Evolutionary conservation across 2,797 vertebrate species (phyloP).

Genomic region (Macropus fuliginosus): DNA sequence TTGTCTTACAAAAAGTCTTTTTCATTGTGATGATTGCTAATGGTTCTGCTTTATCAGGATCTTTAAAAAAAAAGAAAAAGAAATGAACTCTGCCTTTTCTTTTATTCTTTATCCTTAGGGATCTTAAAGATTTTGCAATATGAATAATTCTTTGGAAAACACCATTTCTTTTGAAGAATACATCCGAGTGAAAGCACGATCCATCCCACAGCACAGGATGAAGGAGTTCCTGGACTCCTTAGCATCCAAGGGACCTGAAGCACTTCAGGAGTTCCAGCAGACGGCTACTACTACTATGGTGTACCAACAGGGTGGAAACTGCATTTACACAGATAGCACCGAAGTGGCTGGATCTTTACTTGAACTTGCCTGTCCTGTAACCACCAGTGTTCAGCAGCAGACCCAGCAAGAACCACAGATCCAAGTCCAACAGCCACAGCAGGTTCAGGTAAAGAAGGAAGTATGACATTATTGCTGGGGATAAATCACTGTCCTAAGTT

Average conservation of each 20-base stretch:
- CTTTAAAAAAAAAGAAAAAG: slow-evolving; percentile 32
- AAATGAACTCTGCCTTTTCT: slow-evolving; percentile 71
- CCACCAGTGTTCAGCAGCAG: slow-evolving; percentile 88
- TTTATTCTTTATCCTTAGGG: slow-evolving; percentile 80
- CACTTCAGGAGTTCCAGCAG: slow-evolving; percentile 95
- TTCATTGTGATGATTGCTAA: slow-evolving; percentile 23
- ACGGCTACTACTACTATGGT: slow-evolving; percentile 94
- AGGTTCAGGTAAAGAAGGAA: slow-evolving; percentile 86
- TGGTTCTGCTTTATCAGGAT: slow-evolving; percentile 68
- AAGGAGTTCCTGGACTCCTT: slow-evolving; percentile 98
- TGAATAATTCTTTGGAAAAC: slow-evolving; percentile 98
- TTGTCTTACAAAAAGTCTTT: slow-evolving; percentile 28
- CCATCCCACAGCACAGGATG: slow-evolving; percentile 98
- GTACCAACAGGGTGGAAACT: slow-evolving; percentile 95
- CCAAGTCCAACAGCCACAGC: slow-evolving; percentile 88
- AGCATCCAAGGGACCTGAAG: slow-evolving; percentile 94
- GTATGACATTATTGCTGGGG: background rate
- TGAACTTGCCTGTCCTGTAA: slow-evolving; percentile 97
- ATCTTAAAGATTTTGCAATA: slow-evolving; percentile 87
- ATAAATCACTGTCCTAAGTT: background rate
- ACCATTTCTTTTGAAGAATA: slow-evolving; percentile 98
- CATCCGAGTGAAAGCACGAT: slow-evolving; percentile 95
- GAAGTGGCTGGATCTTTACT: slow-evolving; percentile 97
- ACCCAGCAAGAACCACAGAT: slow-evolving; percentile 88
- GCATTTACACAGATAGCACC: slow-evolving; percentile 97